phyloP scores from a whole-genome alignment of 37 sponge, comb jelly and placozoan species.

The Spongia lamella region DNA sequence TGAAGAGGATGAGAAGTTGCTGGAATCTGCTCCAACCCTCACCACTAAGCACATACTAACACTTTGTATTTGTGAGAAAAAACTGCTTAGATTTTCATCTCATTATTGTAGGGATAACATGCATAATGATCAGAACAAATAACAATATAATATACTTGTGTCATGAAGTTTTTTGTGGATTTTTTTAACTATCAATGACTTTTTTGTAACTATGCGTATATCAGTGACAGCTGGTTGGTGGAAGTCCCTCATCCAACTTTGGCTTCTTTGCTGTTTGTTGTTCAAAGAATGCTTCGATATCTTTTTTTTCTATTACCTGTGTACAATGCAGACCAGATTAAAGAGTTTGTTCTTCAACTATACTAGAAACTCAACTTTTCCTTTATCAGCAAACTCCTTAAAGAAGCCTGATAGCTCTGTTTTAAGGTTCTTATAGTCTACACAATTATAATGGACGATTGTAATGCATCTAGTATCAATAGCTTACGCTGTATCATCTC shows the following conservation, averaged over 20 bases:
- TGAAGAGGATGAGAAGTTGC: too few relatives aligned
- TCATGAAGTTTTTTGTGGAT: too few relatives aligned
- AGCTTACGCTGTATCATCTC: constrained; percentile 72
- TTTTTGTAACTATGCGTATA: too few relatives aligned
- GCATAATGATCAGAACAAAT: too few relatives aligned
- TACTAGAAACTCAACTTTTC: constrained; percentile 34
- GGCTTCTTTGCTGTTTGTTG: constrained; percentile 53
- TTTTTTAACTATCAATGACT: too few relatives aligned
- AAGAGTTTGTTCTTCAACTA: background rate
- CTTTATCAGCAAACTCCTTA: constrained; percentile 58
- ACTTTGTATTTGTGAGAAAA: too few relatives aligned
- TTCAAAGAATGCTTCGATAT: constrained; percentile 84
- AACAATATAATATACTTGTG: background rate
- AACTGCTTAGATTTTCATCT: too few relatives aligned
- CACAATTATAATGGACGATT: background rate
- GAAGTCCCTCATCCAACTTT: constrained; percentile 58
- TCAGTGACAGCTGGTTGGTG: constrained; percentile 60
- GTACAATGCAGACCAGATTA: background rate
- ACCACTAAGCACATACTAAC: constrained; percentile 5
- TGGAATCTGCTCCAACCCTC: background rate
- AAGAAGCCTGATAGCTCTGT: constrained; percentile 60
- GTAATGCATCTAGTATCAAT: background rate
- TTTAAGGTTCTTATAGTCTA: constrained; percentile 81
- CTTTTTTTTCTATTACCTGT: constrained; percentile 73
- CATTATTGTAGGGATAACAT: too few relatives aligned